Base-by-base conservation (phyloP, 2,797 vertebrate species). In the Rhyacichthys aspro region DNA sequence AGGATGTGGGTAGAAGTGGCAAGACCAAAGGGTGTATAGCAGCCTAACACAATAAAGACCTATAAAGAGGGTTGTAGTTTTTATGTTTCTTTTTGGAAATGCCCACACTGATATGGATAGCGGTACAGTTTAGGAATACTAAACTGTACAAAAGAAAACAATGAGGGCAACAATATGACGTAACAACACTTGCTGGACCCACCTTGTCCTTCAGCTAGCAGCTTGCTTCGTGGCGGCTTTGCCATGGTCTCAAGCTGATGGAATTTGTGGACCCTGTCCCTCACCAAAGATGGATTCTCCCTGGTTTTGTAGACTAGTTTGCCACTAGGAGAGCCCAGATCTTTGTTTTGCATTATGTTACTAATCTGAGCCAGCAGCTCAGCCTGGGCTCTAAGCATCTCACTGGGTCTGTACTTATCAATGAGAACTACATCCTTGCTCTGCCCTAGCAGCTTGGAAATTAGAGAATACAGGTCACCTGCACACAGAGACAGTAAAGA, bases 221-320 rank as follows among this genome's bases (percentile, higher is more conserved):
- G 49, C 67, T 72, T 74, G 92, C 82, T 94, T 76, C 91, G 90
- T 66, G 89, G 81, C 32, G 94, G 90, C 79, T 92, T 94, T 88
- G 93, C 37, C 39, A 92, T 94, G 66, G 93, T 91, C 74, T 95
- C 93, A 93, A 96, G 92, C 88, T 92, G 96, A 89, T 96, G 95
- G 89, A 98, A 97, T 89, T 92, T 96, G 92, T 96, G 95, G 90
- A 96, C 94, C 91, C 94, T 95, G 92, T 98, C 94, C 93, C 95
- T 94, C 90, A 92, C 84, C 87, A 98, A 92, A 85, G 95, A 68
- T 53, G 91, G 75, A 85, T 92, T 89, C 54, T 86, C 92, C 82
- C 91, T 92, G 68, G 91, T 90, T 73, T 89, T 87, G 70, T 70
- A 91, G 81, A 77, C 68, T 72, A 94, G 87, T 82, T 89, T 89